Evolutionary conservation across 2,797 vertebrate genomes (phyloP), one percentile per base, ranked within the genome.

Genomic region (Esox lucius): DNA sequence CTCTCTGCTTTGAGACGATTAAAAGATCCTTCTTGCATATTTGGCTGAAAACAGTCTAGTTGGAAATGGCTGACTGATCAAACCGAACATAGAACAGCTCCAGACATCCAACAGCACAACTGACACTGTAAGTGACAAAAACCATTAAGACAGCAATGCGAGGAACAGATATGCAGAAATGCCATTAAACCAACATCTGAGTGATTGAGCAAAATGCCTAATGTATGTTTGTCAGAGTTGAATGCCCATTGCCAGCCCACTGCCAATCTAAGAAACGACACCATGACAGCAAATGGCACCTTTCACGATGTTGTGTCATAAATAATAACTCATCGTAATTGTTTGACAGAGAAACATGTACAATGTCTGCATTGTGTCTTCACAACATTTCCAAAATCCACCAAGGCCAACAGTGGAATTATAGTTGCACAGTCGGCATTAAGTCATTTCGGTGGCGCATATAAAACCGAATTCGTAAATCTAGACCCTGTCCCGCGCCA

Each of bases 141-240:
- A 33, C 33, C 5, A 62, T 28, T 9, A 24, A 24, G 59, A 19
- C 17, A 67, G n/a, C 65, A 39, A 4, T 17, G 16, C 16, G 1
- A 9, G 16, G 17, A 28, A 39, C 15, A 9, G 17, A 42, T 35
- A 35, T 42, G 66, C 33, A 68, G 39, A 68, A 39, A 9, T 5
- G 16, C 65, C 4, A 28, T 13, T 3, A 62, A 39, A 26, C 59
- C 11, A 62, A 26, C 59, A 12, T 22, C 22, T 24, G 9, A 62
- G 59, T 26, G 59, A 62, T 62, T 26, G n/a, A 62, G 59, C 76
- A 72, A 61, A 67, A 24, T 77, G 80, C 78, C 48, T 19, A 2
- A 65, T 70, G 72, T 69, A 73, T 70, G 77, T 77, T 66, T 81
- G 78, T 80, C 83, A 71, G 75, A 76, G 64, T 31, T 83, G 69